Conservation (phyloP, 2,113 vertebrate species). For the Hydrolagus affinis region DNA sequence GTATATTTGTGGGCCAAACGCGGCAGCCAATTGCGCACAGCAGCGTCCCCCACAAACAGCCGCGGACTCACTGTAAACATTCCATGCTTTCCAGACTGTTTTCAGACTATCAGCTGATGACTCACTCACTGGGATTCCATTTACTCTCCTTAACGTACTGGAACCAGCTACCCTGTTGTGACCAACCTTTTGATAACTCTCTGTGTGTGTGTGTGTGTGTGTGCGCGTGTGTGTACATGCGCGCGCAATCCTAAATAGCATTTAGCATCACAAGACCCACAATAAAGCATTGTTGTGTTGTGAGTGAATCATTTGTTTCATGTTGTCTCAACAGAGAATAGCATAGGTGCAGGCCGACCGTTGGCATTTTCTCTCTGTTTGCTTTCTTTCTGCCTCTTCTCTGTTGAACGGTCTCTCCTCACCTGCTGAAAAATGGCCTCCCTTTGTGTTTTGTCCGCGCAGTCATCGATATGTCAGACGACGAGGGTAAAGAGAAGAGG, state of each 20-base stretch:
- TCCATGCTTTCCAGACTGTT: no score
- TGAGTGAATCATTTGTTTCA: not conserved
- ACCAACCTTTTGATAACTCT: no score
- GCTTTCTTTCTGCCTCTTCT: no score
- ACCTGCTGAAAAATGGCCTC: not conserved
- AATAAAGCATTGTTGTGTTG: not conserved
- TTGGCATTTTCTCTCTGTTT: no score
- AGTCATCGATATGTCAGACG: constrained; percentile 75
- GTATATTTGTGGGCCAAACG: no score
- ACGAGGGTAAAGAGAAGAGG: constrained; percentile 63
- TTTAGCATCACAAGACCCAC: not conserved
- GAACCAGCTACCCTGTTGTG: not conserved
- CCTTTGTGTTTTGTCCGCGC: constrained; percentile 35
- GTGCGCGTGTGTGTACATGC: not conserved
- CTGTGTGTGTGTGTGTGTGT: not conserved
- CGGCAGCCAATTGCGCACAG: no score
- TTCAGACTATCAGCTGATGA: no score
- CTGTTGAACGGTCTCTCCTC: not conserved
- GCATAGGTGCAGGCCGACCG: not conserved
- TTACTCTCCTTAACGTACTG: not conserved
- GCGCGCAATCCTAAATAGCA: not conserved
- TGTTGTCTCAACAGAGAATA: not conserved
- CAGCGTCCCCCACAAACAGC: no score
- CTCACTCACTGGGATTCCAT: not conserved
- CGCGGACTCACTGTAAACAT: no score